Base-by-base conservation (phyloP, 2,888 invertebrate genomes). In the Macrophya annulata region DNA sequence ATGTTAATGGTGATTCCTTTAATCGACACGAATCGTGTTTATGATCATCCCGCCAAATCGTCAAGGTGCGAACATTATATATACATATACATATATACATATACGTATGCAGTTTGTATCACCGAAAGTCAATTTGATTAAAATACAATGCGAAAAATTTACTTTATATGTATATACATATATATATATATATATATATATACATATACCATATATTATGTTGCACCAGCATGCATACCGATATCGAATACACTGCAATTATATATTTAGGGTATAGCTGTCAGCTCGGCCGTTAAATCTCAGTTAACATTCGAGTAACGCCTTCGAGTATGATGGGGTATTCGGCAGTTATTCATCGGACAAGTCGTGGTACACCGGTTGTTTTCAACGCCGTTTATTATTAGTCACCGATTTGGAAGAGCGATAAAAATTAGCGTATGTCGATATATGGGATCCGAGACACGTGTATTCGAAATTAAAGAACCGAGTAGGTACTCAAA, bases 371-470 rank as follows among this genome's bases (percentile, higher is more conserved):
- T 62, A 81, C 81, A 62, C 85, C 77, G 77, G 79, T 79, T 76
- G 74, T 84, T 45, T 84, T 59, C 84, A 21, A 81, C 59, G 40
- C 4, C 59, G 40, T 1, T 31, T 43, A 43, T 81, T 81, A 83
- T 83, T 83, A 83, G 83, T 83, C 83, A 83, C 83, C 83, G 83
- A 83, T 83, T 83, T 37, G 45, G 71, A 65, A 40, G 83, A 81
- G 51, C 68, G 83, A 83, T 71, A 68, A 83, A 31, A 83, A 83
- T 83, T 83, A 83, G 65, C 83, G 43, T 21, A 5, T 5, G 51
- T n/a, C 51, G 77, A 43, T 55, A n/a, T 55, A 48, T 55, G 72
- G 72, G 65, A n/a, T 48, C 68, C 48, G 12, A 25, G 83, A 83
- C 83, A 83, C 83, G 68, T 83, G 83, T 83, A 74, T 74, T 74